Evolutionary conservation across 2,888 invertebrate genomes (phyloP).

Genomic region (Netelia fuscicornis): DNA sequence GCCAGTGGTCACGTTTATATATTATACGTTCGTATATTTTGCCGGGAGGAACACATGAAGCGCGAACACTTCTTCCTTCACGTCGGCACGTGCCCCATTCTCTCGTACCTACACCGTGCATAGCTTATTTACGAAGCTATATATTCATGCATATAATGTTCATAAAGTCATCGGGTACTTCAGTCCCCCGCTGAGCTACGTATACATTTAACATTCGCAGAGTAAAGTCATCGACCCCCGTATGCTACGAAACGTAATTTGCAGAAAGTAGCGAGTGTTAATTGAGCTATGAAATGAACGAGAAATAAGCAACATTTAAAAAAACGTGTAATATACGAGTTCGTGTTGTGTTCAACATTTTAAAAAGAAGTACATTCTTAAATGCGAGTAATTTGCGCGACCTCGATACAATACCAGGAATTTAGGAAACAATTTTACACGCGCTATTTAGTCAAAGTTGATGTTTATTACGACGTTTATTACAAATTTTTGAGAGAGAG

Average conservation of each 20-base stretch:
- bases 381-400: too few relatives aligned
- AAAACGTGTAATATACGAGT: too few relatives aligned
- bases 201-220: slow-evolving; percentile 25
- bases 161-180: slow-evolving; percentile 25
- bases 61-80: slow-evolving; percentile 34
- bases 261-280: slow-evolving; percentile 2
- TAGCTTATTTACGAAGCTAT: slow-evolving; percentile 6
- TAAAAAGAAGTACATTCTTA: too few relatives aligned
- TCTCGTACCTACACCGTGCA: neutral
- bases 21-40: neutral
- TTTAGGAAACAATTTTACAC: too few relatives aligned
- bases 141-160: slow-evolving; percentile 1
- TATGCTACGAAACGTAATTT: slow-evolving; percentile 8
- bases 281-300: slow-evolving; percentile 11
- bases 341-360: too few relatives aligned
- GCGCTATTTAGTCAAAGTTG: too few relatives aligned
- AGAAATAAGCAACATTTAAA: neutral
- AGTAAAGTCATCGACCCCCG: neutral
- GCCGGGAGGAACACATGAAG: neutral
- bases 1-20: neutral
- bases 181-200: neutral
- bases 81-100: slow-evolving; percentile 46
- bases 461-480: too few relatives aligned
- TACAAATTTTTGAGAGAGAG: too few relatives aligned
- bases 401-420: too few relatives aligned